Evolutionary conservation across 2,113 vertebrate genomes (phyloP).

Genomic region (Elgaria multicarinata): DNA sequence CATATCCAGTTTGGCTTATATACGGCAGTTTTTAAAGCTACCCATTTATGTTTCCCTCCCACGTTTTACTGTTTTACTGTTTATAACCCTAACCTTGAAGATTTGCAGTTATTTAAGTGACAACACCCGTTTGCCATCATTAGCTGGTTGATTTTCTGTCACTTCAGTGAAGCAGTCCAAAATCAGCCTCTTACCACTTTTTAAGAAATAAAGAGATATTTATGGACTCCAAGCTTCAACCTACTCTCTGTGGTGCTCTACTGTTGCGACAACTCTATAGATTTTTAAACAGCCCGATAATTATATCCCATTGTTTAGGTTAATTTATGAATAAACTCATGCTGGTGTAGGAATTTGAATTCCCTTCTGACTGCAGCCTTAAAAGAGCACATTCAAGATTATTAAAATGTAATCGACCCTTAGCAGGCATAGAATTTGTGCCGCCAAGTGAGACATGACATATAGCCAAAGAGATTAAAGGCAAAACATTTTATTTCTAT

Average conservation of each 20-base stretch:
- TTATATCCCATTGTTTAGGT: conserved; percentile 15
- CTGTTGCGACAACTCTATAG: conserved; percentile 29
- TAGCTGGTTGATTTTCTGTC: conserved; percentile 43
- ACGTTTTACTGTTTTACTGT: background rate
- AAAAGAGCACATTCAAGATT: background rate
- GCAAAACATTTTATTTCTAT: conserved; percentile 46
- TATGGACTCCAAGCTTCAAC: conserved; percentile 27
- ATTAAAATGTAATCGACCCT: background rate
- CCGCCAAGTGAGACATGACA: conserved; percentile 48
- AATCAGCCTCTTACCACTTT: conserved; percentile 46
- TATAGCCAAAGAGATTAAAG: conserved; percentile 39
- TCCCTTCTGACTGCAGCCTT: background rate
- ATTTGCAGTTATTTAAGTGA: conserved; percentile 35
- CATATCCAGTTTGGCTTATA: background rate
- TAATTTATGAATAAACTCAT: conserved; percentile 38
- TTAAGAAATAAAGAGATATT: conserved; percentile 47
- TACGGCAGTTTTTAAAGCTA: background rate
- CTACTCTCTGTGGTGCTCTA: conserved; percentile 5
- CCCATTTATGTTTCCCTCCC: background rate
- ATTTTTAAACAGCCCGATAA: background rate
- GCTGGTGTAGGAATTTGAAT: conserved; percentile 39
- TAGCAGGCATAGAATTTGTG: background rate
- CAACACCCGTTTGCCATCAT: conserved; percentile 30
- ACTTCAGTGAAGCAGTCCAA: conserved; percentile 23
- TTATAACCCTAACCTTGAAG: background rate